phyloP scores from a whole-genome alignment of 2,113 vertebrate species.

The Bathybates hornii region DNA sequence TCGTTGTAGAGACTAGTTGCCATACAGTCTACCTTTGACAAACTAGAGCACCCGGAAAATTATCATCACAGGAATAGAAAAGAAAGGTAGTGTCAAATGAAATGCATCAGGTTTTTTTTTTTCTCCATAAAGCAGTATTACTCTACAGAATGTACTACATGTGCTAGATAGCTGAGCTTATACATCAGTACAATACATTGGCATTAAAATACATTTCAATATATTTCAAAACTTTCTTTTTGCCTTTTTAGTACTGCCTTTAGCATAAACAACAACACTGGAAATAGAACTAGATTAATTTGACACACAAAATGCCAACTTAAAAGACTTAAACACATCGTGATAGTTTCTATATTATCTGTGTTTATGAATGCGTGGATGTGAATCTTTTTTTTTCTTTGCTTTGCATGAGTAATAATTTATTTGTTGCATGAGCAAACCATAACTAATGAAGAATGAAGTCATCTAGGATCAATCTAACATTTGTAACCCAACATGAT shows the following conservation, averaged over 20 bases:
- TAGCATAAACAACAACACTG: slow-evolving; percentile 55
- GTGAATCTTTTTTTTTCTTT: not conserved
- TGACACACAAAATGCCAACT: slow-evolving; percentile 36
- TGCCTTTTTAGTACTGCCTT: slow-evolving; percentile 26
- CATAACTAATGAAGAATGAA: not conserved
- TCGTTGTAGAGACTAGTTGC: slow-evolving; percentile 8
- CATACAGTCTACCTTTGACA: not conserved
- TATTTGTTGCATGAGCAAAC: not conserved
- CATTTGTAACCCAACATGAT: not conserved
- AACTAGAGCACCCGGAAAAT: slow-evolving; percentile 2
- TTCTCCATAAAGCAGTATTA: not conserved
- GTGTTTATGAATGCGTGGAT: not conserved
- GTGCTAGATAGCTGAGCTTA: not conserved
- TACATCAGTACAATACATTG: not conserved
- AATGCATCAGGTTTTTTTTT: not conserved
- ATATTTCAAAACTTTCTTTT: not conserved
- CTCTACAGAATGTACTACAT: not conserved
- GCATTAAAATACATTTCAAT: not conserved
- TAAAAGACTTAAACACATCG: not conserved
- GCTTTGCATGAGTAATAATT: not conserved
- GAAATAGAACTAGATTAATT: slow-evolving; percentile 53
- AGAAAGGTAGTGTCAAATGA: not conserved
- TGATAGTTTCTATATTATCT: not conserved
- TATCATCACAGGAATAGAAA: not conserved
- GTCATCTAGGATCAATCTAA: not conserved